These are phyloP conservation scores for Cryptotermes secundus DNA, from an alignment of 1,140 invertebrate species.

Conservation along the genomic window DNA sequence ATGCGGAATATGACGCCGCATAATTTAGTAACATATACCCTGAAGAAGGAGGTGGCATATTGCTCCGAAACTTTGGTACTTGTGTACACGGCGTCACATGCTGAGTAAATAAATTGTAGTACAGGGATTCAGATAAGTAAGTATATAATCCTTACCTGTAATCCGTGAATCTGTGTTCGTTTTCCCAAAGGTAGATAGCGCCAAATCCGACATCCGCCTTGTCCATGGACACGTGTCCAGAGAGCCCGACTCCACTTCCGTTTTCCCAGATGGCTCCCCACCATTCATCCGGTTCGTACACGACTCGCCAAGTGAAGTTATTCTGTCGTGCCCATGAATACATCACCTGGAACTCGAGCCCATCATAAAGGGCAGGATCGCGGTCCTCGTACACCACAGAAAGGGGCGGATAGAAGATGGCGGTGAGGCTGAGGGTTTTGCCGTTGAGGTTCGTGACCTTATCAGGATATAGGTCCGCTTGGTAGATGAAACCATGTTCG, in stretches of 20 bases:
- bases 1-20: too few relatives aligned
- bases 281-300: neutral
- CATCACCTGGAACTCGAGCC: neutral
- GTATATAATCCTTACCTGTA: neutral
- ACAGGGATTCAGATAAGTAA: too few relatives aligned
- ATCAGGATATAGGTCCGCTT: neutral
- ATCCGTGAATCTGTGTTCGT: neutral
- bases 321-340: neutral
- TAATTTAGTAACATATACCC: too few relatives aligned
- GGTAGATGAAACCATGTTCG: neutral
- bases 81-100: too few relatives aligned
- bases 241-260: neutral
- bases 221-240: neutral
- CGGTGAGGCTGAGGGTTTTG: neutral
- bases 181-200: neutral
- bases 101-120: too few relatives aligned
- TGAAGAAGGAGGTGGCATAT: too few relatives aligned
- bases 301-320: neutral
- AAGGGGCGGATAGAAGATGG: neutral
- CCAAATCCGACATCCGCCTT: constrained; percentile 1
- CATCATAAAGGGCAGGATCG: neutral
- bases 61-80: too few relatives aligned
- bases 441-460: neutral
- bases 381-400: neutral
- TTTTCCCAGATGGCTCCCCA: neutral